Evolutionary conservation across 2,113 vertebrate genomes (phyloP), one percentile per base, ranked within the genome.

Genomic region (Syngnathus floridae): DNA sequence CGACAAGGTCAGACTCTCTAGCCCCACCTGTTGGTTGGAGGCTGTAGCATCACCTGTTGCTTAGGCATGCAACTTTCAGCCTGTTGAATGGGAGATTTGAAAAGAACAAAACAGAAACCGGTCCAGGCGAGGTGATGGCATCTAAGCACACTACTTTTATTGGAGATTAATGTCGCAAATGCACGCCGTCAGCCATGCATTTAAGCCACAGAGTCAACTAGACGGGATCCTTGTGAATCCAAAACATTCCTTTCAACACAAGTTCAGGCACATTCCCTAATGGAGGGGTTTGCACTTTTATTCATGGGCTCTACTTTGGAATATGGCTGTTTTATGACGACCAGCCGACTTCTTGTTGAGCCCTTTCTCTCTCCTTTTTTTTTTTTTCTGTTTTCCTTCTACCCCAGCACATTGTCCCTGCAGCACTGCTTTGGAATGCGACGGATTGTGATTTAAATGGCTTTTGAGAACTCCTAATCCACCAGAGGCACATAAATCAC

Each of bases 191-290:
- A 58, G 52, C 62, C 62, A 59, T 51, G 35, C 67, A 74, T 49
- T 75, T 63, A 70, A 65, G 58, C 31, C 54, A 67, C 67, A 74
- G 56, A 77, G 31, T 43, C 70, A 65, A 70, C 76, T 31, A 71
- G 52, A 85, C 74, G 81, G 76, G 78, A 87, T 82, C 78, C 67
- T 82, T 84, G 73, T 76, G 78, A 84, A 88, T 88, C 84, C 84
- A 88, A 84, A 87, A 84, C 86, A 90, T 90, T 90, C 89, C 89
- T 83, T 84, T 79, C 75, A 79, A 77, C 80, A 88, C 89, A 85
- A 83, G 89, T 87, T 88, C 86, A 89, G 88, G 80, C 89, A 88
- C 82, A 87, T 91, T 82, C 84, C 74, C 79, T 90, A 91, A 90
- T 88, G 81, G 87, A 82, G 84, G 88, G 87, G 82, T 90, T 90